These are phyloP conservation scores for Cassiopea xamachana DNA, from an alignment of 30 jellyfish, hydroid and myxozoan genomes.

Conservation along the genomic window DNA sequence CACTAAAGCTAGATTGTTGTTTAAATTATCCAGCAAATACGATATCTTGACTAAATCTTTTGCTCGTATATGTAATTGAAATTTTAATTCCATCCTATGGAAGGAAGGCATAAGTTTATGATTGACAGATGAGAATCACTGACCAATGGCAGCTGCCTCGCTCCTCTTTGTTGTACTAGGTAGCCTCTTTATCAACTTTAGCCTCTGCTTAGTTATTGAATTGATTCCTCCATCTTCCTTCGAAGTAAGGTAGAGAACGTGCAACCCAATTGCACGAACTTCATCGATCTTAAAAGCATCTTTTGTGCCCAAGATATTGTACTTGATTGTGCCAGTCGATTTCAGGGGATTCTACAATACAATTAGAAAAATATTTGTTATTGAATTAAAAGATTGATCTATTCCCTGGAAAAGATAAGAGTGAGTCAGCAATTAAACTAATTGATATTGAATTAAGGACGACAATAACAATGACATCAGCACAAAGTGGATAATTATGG, in stretches of 20 bases:
- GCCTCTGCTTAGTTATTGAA: slow-evolving; percentile 71
- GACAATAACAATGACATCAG: too few relatives aligned
- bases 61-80: too few relatives aligned
- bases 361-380: not conserved
- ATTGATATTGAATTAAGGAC: too few relatives aligned
- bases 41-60: too few relatives aligned
- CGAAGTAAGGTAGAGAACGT: slow-evolving; percentile 45
- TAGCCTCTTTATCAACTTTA: slow-evolving; percentile 26
- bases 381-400: not conserved
- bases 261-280: slow-evolving; percentile 70
- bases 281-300: slow-evolving; percentile 64
- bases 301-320: slow-evolving; percentile 68
- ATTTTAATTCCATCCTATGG: too few relatives aligned
- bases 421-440: not conserved
- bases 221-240: slow-evolving; percentile 64
- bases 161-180: slow-evolving; percentile 18
- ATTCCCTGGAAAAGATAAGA: not conserved
- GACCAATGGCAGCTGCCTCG: slow-evolving; percentile 37
- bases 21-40: too few relatives aligned
- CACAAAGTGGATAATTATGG: too few relatives aligned
- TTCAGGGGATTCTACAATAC: slow-evolving; percentile 63
- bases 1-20: too few relatives aligned
- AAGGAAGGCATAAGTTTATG: too few relatives aligned
- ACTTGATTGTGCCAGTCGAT: slow-evolving; percentile 67
- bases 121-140: not conserved